These are phyloP conservation scores for Heterodera schachtii DNA, from an alignment of 1,140 invertebrate genomes.

Conservation along the genomic window DNA sequence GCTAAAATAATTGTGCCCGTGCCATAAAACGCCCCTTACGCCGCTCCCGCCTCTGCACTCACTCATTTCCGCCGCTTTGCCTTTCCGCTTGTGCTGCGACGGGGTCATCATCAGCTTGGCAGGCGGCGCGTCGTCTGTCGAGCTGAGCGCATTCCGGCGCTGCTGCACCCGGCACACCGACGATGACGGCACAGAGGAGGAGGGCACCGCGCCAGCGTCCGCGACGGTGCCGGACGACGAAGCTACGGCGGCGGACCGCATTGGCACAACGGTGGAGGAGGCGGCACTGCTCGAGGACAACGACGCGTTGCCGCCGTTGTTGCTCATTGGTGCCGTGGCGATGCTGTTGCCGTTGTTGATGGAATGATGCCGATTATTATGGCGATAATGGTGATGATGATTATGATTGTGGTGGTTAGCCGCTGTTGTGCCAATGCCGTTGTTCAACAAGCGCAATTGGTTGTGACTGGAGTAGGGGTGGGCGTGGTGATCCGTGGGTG, in stretches of 20 bases:
- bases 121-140: background rate
- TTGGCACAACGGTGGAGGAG: no score
- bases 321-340: no score
- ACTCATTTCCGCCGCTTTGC: conserved; percentile 14
- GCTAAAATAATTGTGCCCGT: no score
- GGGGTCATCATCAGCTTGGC: background rate
- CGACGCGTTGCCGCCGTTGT: no score
- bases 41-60: background rate
- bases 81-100: background rate
- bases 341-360: background rate
- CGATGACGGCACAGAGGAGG: conserved; percentile 3
- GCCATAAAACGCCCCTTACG: no score
- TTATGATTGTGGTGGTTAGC: no score
- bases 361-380: background rate
- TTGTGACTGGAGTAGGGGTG: no score
- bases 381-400: no score
- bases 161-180: conserved; percentile 12
- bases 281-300: no score
- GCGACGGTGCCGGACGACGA: conserved; percentile 5
- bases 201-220: conserved; percentile 32
- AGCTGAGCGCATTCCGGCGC: conserved; percentile 25
- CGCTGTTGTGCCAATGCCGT: no score
- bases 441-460: no score
- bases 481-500: no score
- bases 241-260: conserved; percentile 31